Conservation (phyloP, 2,113 vertebrate genomes). For the Fulmarus glacialis region DNA sequence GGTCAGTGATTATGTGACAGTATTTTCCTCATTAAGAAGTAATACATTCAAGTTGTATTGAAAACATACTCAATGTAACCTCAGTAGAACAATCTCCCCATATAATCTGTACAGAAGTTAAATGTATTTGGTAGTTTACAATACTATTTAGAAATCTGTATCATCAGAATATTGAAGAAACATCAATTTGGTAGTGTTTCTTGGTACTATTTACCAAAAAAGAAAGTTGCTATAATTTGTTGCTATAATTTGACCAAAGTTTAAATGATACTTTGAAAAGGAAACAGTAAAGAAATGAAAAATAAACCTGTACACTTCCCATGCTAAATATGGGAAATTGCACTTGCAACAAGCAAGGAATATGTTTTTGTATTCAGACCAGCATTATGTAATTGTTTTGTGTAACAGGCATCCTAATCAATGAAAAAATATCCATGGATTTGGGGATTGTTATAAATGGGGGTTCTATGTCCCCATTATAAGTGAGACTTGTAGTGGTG, state of each 20-base stretch:
- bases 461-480: rapidly evolving
- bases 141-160: neutral
- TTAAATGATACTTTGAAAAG: neutral
- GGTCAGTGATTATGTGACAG: neutral
- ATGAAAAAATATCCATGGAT: neutral
- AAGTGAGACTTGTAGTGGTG: neutral
- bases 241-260: neutral
- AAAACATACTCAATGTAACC: neutral
- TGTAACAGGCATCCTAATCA: neutral
- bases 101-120: neutral
- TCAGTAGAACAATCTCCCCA: neutral
- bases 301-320: neutral
- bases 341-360: neutral
- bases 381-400: neutral
- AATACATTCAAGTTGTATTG: neutral
- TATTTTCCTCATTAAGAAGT: neutral
- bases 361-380: neutral
- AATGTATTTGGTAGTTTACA: neutral
- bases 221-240: too few species aligned
- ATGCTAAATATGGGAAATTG: neutral
- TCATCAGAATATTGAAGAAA: neutral
- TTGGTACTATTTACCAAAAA: neutral
- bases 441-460: neutral
- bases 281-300: neutral
- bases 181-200: neutral